A percentile compares a stretch with the other conserved stretches of the same genome.
These are phyloP conservation scores for Meloidogyne floridensis DNA, from an alignment of 1,140 invertebrate genomes.

Conservation along the genomic window DNA sequence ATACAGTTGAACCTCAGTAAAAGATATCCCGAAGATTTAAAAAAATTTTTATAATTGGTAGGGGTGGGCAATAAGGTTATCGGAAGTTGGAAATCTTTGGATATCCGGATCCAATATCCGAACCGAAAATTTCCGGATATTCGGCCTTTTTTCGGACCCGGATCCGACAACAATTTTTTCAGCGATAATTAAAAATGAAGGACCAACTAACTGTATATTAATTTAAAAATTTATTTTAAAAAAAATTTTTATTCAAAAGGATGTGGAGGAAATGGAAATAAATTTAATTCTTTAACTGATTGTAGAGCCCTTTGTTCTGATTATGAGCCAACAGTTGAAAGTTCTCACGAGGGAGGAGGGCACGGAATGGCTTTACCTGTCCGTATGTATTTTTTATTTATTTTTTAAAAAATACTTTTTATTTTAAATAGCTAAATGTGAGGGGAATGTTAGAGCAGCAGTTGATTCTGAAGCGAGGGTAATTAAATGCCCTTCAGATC, in stretches of 20 bases:
- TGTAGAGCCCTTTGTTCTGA: constrained; percentile 41
- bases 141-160: too few relatives aligned
- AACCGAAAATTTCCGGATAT: too few relatives aligned
- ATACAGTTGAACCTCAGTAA: too few relatives aligned
- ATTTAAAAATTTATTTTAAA: not conserved
- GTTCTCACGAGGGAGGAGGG: not conserved
- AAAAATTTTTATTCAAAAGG: constrained; percentile 24
- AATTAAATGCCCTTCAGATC: constrained; percentile 40
- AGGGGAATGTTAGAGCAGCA: constrained; percentile 57
- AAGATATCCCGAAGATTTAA: too few relatives aligned
- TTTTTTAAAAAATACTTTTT: not conserved
- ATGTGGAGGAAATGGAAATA: constrained; percentile 23
- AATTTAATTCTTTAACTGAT: constrained; percentile 37
- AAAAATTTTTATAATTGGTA: too few relatives aligned
- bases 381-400: constrained; percentile 41
- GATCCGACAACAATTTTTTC: too few relatives aligned
- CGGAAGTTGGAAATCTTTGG: too few relatives aligned
- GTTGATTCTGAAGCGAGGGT: constrained; percentile 43
- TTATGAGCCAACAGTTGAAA: constrained; percentile 31
- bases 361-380: constrained; percentile 51
- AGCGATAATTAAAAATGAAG: too few relatives aligned
- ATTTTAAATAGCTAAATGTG: constrained; percentile 53
- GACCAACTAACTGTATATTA: too few relatives aligned
- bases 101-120: too few relatives aligned
- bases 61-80: too few relatives aligned